phyloP scores from a whole-genome alignment of 2,797 vertebrate genomes.

The Gephyroberyx darwinii region DNA sequence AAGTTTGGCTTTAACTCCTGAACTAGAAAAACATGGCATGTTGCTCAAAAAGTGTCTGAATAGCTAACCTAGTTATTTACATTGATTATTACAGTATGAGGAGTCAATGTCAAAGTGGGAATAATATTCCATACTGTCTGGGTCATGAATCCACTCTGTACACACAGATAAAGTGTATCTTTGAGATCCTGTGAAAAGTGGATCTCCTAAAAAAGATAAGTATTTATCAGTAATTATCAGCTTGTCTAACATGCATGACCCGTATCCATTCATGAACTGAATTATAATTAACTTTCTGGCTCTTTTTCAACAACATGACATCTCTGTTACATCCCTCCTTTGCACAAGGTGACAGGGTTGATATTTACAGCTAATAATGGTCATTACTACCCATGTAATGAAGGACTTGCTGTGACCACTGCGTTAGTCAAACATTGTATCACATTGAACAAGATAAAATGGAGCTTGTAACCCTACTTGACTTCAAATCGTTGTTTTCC shows the following conservation, averaged over 20 bases:
- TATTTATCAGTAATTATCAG: neutral
- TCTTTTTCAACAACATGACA: constrained; percentile 8
- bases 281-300: neutral
- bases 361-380: constrained; percentile 21
- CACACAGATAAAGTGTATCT: neutral
- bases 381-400: neutral
- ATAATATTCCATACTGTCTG: constrained; percentile 25
- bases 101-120: constrained; percentile 23
- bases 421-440: constrained; percentile 47
- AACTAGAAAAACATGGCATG: constrained; percentile 13
- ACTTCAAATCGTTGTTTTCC: constrained; percentile 14
- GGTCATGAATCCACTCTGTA: constrained; percentile 9
- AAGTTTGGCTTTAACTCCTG: constrained; percentile 35
- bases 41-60: constrained; percentile 15
- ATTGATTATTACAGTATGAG: constrained; percentile 22
- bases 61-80: constrained; percentile 35
- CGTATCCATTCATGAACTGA: constrained; percentile 16
- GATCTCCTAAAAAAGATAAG: neutral
- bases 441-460: constrained; percentile 48
- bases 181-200: neutral
- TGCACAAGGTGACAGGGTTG: neutral
- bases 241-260: constrained; percentile 5
- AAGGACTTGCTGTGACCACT: constrained; percentile 38
- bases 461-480: too few species aligned
- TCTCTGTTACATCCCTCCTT: constrained; percentile 12